Evolutionary conservation across 2,113 vertebrate species (phyloP).

Genomic region (Pteropus alecto): DNA sequence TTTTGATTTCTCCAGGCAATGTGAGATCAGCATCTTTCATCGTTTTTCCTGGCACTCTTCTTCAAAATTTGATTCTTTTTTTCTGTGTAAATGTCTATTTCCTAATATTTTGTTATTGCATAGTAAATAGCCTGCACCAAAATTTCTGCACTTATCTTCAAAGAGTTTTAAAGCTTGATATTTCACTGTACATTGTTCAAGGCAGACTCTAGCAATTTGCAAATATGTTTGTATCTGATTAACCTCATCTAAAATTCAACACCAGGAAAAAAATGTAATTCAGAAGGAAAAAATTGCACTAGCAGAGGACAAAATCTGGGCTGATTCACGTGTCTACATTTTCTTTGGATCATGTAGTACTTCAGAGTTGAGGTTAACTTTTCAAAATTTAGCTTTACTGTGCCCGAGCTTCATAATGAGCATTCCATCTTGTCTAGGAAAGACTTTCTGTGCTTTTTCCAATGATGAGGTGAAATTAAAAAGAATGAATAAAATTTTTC

Average conservation of each 20-base stretch:
- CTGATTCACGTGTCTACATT: background rate
- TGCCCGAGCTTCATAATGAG: background rate
- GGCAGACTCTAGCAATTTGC: background rate
- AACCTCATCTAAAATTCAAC: background rate
- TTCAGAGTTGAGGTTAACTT: background rate
- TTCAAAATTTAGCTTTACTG: background rate
- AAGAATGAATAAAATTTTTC: conserved; percentile 27
- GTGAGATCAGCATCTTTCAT: background rate
- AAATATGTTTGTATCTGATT: background rate
- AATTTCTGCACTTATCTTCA: background rate
- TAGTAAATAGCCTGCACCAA: background rate
- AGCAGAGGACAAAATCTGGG: background rate
- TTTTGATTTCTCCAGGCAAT: background rate
- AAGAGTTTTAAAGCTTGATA: conserved; percentile 5
- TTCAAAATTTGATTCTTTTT: background rate
- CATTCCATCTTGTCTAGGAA: background rate
- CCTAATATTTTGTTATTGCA: background rate
- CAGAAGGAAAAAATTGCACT: background rate
- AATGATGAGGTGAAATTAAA: background rate
- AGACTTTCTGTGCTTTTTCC: background rate
- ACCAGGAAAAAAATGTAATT: background rate
- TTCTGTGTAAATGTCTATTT: background rate
- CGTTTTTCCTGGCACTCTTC: background rate
- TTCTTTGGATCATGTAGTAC: background rate
- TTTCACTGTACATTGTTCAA: background rate